Percentiles rank a stretch among this genome's conserved stretches.
These are phyloP conservation scores for Hypercompe scribonia DNA, from an alignment of 2,888 invertebrate genomes.

Conservation along the genomic window DNA sequence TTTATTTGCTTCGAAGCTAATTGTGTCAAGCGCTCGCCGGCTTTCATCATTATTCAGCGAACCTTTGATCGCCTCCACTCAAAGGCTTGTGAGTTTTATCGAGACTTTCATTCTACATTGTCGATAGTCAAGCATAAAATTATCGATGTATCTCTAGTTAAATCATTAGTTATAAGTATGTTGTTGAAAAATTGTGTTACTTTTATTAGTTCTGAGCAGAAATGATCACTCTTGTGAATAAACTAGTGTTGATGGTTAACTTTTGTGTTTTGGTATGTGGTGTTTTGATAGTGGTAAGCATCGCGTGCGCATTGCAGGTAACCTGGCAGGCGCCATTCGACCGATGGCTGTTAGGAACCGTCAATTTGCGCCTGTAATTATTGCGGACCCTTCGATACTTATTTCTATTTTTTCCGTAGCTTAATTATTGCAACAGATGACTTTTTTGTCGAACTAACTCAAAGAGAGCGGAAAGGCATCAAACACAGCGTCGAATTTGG, in stretches of 20 bases:
- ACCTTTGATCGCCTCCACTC: slow-evolving; percentile 58
- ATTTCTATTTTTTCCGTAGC: slow-evolving; percentile 84
- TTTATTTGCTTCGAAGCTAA: slow-evolving; percentile 75
- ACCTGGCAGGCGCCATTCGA: slow-evolving; percentile 80
- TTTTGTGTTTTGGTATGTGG: slow-evolving; percentile 34
- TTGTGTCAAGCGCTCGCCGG: slow-evolving; percentile 70
- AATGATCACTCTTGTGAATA: slow-evolving; percentile 27
- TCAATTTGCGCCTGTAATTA: slow-evolving; percentile 86
- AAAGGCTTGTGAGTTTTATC: slow-evolving; percentile 58
- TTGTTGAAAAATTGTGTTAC: slow-evolving; percentile 30
- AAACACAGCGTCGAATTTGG: slow-evolving; percentile 86
- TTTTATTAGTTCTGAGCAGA: slow-evolving; percentile 26
- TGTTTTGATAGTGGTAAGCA: slow-evolving; percentile 58
- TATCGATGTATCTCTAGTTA: slow-evolving; percentile 50
- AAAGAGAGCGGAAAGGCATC: slow-evolving; percentile 87
- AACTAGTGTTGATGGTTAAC: slow-evolving; percentile 36
- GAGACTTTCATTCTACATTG: slow-evolving; percentile 59
- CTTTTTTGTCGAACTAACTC: slow-evolving; percentile 86
- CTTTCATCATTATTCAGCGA: slow-evolving; percentile 60
- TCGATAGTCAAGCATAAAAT: slow-evolving; percentile 51
- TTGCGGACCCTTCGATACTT: slow-evolving; percentile 87
- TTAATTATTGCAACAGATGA: slow-evolving; percentile 87
- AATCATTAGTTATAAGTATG: slow-evolving; percentile 35
- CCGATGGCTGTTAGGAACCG: slow-evolving; percentile 81
- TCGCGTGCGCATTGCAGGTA: slow-evolving; percentile 80